phyloP scores from a whole-genome alignment of 1,140 invertebrate species.

The Drosophila obscura region DNA sequence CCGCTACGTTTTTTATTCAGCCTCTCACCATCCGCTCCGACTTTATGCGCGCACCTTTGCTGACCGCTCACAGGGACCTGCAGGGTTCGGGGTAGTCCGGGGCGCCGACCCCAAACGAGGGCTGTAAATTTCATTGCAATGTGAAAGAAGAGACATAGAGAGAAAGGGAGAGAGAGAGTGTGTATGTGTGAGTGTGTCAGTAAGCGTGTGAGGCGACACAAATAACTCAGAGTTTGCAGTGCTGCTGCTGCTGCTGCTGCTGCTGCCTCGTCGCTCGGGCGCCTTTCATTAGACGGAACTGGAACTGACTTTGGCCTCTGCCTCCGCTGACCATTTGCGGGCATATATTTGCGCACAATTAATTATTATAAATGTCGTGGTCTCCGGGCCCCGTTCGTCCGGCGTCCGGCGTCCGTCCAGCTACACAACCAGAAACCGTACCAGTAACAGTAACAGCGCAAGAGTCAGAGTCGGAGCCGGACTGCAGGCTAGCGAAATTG shows the following conservation, averaged over 20 bases:
- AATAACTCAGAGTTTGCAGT: constrained; percentile 73
- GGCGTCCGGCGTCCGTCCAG: not conserved
- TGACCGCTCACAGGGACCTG: constrained; percentile 29
- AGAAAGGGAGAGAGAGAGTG: constrained; percentile 1
- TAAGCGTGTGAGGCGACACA: constrained; percentile 55
- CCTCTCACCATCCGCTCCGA: constrained; percentile 43
- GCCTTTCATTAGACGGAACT: constrained; percentile 63
- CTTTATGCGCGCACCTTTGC: constrained; percentile 67
- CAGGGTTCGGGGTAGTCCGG: constrained; percentile 13
- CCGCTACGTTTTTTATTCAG: constrained; percentile 57
- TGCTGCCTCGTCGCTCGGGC: constrained; percentile 18
- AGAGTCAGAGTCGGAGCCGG: constrained; percentile 20
- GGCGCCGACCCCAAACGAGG: constrained; percentile 37
- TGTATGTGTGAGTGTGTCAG: constrained; percentile 1
- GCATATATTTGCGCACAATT: constrained; percentile 82
- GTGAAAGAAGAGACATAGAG: constrained; percentile 13
- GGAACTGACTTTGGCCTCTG: constrained; percentile 37
- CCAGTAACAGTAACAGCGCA: constrained; percentile 14
- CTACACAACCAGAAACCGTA: constrained; percentile 35
- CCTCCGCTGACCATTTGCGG: constrained; percentile 71
- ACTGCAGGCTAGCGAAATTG: constrained; percentile 71
- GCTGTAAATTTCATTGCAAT: constrained; percentile 70
- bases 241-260: constrained; percentile 16
- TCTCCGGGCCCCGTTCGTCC: constrained; percentile 20
- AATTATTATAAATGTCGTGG: constrained; percentile 83